Percentiles rank a stretch among this genome's conserved stretches.
These are phyloP conservation scores for Hyalella azteca DNA, from an alignment of 2,888 invertebrate species.

Conservation along the genomic window DNA sequence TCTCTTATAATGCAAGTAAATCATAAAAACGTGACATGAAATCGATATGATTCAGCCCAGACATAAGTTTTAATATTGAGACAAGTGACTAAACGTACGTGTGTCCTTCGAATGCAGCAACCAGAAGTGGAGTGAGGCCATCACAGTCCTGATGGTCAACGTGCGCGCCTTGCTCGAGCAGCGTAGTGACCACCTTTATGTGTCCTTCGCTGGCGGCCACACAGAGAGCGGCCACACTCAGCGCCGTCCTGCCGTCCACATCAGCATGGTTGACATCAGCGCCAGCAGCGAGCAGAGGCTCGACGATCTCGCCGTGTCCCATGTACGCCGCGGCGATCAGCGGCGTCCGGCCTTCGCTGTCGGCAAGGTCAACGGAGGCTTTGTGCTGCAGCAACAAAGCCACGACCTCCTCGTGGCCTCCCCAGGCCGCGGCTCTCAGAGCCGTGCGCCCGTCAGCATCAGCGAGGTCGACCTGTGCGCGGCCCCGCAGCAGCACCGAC, in stretches of 20 bases:
- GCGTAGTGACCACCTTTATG: constrained; percentile 67
- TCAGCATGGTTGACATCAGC: constrained; percentile 75
- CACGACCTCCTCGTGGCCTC: constrained; percentile 66
- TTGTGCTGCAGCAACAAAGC: constrained; percentile 62
- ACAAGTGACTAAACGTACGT: constrained; percentile 66
- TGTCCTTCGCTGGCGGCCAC: constrained; percentile 74
- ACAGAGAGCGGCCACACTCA: constrained; percentile 86
- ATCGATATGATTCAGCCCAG: too few relatives aligned
- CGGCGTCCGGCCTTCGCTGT: constrained; percentile 66
- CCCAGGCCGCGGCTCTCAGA: constrained; percentile 80
- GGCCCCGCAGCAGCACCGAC: constrained; percentile 67
- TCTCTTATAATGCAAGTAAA: too few relatives aligned
- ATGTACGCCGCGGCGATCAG: constrained; percentile 78
- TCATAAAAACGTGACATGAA: too few relatives aligned
- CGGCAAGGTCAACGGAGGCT: constrained; percentile 65
- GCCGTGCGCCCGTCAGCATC: constrained; percentile 92
- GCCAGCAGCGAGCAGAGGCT: constrained; percentile 79
- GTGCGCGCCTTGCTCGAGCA: constrained; percentile 81
- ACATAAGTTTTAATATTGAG: too few relatives aligned
- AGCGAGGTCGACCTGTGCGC: constrained; percentile 64
- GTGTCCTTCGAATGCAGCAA: constrained; percentile 91
- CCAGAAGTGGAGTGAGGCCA: constrained; percentile 84
- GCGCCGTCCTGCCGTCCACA: constrained; percentile 69
- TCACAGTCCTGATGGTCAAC: constrained; percentile 84
- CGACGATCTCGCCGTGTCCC: constrained; percentile 92